These are phyloP conservation scores for Pipistrellus pygmaeus DNA, from an alignment of 2,797 vertebrate genomes.

Conservation along the genomic window DNA sequence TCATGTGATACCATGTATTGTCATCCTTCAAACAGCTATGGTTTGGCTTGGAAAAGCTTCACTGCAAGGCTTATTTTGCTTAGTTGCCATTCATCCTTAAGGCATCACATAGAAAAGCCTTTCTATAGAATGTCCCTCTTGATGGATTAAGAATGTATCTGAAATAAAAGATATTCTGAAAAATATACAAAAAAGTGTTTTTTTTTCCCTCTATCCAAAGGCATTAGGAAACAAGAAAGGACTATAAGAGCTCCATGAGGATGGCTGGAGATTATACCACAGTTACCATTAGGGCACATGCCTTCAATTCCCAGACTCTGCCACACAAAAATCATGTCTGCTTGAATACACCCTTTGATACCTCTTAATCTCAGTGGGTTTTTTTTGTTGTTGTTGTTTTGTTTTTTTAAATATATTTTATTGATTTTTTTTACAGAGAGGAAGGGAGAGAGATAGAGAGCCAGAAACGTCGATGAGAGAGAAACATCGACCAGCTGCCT, in stretches of 20 bases:
- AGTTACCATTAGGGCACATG: not conserved
- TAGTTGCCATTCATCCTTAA: constrained; percentile 78
- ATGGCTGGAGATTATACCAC: not conserved
- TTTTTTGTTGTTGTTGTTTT: too few relatives aligned
- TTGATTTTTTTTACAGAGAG: too few relatives aligned
- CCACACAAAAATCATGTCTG: not conserved
- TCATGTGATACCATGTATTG: constrained; percentile 74
- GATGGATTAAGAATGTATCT: constrained; percentile 67
- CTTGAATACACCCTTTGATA: not conserved
- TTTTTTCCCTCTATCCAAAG: constrained; percentile 33
- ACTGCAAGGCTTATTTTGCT: constrained; percentile 52
- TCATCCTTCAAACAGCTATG: constrained; percentile 81
- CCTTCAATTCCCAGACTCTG: not conserved
- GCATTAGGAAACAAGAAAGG: not conserved
- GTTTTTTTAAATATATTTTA: too few relatives aligned
- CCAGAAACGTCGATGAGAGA: too few relatives aligned
- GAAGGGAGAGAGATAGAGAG: too few relatives aligned
- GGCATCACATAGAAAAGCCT: constrained; percentile 71
- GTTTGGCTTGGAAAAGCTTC: constrained; percentile 76
- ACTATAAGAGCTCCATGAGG: not conserved
- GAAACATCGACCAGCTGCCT: too few relatives aligned
- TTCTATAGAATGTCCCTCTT: constrained; percentile 73
- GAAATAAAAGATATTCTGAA: constrained; percentile 59
- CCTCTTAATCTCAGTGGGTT: not conserved
- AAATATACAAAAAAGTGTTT: constrained; percentile 19